Evolutionary conservation across 1,140 invertebrate genomes (phyloP).

Genomic region (Aphidius gifuensis): DNA sequence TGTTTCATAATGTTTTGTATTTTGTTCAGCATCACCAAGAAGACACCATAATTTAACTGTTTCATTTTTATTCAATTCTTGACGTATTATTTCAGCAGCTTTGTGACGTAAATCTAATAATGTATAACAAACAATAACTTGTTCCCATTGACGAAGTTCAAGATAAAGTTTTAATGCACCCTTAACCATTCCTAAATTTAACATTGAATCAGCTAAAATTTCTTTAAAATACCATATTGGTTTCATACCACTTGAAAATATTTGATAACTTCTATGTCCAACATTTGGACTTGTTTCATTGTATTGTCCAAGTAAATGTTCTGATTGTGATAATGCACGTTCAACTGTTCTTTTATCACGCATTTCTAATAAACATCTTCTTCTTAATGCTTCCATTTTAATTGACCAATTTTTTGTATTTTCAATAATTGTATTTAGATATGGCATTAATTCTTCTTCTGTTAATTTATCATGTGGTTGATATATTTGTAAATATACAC

Average conservation of each 20-base stretch:
- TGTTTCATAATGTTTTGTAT: constrained; percentile 73
- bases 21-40: constrained; percentile 76
- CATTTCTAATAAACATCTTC: constrained; percentile 75
- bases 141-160: constrained; percentile 83
- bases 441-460: constrained; percentile 76
- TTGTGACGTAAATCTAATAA: constrained; percentile 79
- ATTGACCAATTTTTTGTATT: constrained; percentile 66
- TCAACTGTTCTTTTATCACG: constrained; percentile 77
- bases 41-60: constrained; percentile 87
- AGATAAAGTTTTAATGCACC: constrained; percentile 83
- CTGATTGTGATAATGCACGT: constrained; percentile 80
- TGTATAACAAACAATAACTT: constrained; percentile 89
- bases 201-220: constrained; percentile 73
- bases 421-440: constrained; percentile 59
- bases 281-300: constrained; percentile 48
- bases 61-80: constrained; percentile 76
- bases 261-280: constrained; percentile 53
- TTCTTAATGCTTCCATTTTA: constrained; percentile 64
- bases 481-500: constrained; percentile 66
- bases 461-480: constrained; percentile 75
- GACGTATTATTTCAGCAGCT: constrained; percentile 83
- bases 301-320: constrained; percentile 69
- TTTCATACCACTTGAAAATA: constrained; percentile 66
- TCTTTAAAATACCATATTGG: constrained; percentile 74
- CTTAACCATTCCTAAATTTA: constrained; percentile 79